These are phyloP conservation scores for Pseudeuparius sepicola DNA, from an alignment of 2,888 invertebrate species.

Conservation along the genomic window DNA sequence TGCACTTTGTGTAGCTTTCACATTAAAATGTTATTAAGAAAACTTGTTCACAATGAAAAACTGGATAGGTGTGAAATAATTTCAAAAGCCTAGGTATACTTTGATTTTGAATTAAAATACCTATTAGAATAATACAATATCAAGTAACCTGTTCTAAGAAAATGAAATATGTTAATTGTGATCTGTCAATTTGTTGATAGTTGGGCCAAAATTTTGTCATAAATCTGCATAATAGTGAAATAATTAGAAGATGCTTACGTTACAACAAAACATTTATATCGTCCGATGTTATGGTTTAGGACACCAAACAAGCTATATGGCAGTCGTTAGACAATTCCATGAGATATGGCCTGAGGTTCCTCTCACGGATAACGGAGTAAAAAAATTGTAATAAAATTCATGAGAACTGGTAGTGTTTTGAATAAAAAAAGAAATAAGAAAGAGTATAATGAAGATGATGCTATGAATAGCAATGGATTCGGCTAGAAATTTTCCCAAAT, in stretches of 20 bases:
- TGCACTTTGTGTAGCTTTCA: too few species aligned
- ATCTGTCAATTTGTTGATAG: background rate
- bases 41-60: too few species aligned
- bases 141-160: conserved; percentile 3
- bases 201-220: conserved; percentile 1
- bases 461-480: conserved; percentile 3
- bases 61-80: too few species aligned
- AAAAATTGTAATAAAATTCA: conserved; percentile 3
- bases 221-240: conserved; percentile 3
- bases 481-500: conserved; percentile 1
- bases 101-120: too few species aligned
- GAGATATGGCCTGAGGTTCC: conserved; percentile 1
- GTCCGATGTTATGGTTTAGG: conserved; percentile 1
- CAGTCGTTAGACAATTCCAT: conserved; percentile 1
- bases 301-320: conserved; percentile 2
- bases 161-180: conserved; percentile 1
- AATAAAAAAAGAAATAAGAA: conserved; percentile 1
- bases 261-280: conserved; percentile 1
- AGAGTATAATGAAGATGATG: conserved; percentile 2
- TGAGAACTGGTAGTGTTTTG: conserved; percentile 1
- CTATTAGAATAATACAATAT: conserved; percentile 2
- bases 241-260: conserved; percentile 2
- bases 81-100: too few species aligned
- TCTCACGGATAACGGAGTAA: background rate
- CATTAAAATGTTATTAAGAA: too few species aligned